phyloP scores from a whole-genome alignment of 2,888 invertebrate species.

The Zygaena filipendulae region DNA sequence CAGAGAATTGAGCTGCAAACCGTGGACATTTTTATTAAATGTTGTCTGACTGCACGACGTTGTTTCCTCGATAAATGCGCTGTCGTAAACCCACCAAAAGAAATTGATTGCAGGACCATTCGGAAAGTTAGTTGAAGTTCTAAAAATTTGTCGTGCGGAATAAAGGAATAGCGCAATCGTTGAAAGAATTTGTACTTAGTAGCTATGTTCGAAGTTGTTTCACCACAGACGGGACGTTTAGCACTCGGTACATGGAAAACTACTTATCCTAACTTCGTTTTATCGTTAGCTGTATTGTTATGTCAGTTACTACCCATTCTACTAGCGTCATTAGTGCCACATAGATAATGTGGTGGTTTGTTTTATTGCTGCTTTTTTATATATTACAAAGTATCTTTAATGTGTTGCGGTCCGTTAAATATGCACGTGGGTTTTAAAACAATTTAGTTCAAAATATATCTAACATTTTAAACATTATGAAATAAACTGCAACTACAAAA shows the following conservation, averaged over 20 bases:
- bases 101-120: constrained; percentile 30
- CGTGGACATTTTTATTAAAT: constrained; percentile 43
- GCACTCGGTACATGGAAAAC: constrained; percentile 51
- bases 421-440: too few relatives aligned
- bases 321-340: constrained; percentile 32
- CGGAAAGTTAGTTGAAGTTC: constrained; percentile 3
- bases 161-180: constrained; percentile 21
- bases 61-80: constrained; percentile 32
- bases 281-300: constrained; percentile 53
- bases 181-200: constrained; percentile 26
- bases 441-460: too few relatives aligned
- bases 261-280: constrained; percentile 60
- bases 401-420: too few relatives aligned
- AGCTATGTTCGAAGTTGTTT: constrained; percentile 23
- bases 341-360: constrained; percentile 24
- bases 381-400: constrained; percentile 4
- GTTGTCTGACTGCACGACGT: constrained; percentile 31
- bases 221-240: constrained; percentile 33
- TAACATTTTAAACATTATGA: too few relatives aligned
- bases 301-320: constrained; percentile 39
- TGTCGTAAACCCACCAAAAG: too few relatives aligned
- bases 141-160: constrained; percentile 15
- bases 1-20: constrained; percentile 21
- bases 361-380: constrained; percentile 13
- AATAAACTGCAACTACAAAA: too few relatives aligned